These are phyloP conservation scores for Zootoca vivipara DNA, from an alignment of 2,113 vertebrate species.

Conservation along the genomic window DNA sequence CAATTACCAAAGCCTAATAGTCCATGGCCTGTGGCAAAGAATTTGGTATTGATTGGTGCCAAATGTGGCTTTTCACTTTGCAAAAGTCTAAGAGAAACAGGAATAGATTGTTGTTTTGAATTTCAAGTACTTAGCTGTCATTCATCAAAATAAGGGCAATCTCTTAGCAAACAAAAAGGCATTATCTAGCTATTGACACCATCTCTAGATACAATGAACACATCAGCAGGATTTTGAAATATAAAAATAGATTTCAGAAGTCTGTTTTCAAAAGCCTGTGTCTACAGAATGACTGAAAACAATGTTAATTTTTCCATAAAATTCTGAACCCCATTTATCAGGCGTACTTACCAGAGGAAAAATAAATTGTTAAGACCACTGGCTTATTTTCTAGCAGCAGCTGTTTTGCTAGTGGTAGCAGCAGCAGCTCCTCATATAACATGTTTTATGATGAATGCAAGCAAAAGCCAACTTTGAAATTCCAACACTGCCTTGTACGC, in stretches of 20 bases:
- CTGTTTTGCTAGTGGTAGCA: conserved; percentile 71
- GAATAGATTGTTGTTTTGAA: conserved; percentile 18
- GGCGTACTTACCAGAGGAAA: conserved; percentile 17
- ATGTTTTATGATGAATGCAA: conserved; percentile 75
- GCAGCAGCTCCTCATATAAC: conserved; percentile 75
- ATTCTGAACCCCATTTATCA: conserved; percentile 23
- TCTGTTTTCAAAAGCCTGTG: not conserved
- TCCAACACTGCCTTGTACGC: conserved; percentile 65
- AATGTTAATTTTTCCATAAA: conserved; percentile 9
- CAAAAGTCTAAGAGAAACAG: not conserved
- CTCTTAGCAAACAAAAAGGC: conserved; percentile 19
- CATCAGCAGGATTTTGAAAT: not conserved
- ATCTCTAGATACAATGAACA: conserved; percentile 16
- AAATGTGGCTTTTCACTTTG: conserved; percentile 29
- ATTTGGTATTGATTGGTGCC: conserved; percentile 9
- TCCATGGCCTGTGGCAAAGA: not conserved
- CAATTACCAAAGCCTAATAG: not conserved
- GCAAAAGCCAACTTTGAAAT: conserved; percentile 78
- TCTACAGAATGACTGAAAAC: not conserved
- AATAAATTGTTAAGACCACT: conserved; percentile 40
- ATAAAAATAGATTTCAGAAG: no score
- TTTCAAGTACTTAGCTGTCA: not conserved
- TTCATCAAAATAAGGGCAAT: conserved; percentile 2
- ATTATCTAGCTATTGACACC: conserved; percentile 5
- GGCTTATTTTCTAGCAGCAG: conserved; percentile 56